Percentiles rank a stretch among this genome's conserved stretches.
These are phyloP conservation scores for Sarcophilus harrisii DNA, from an alignment of 2,797 vertebrate genomes.

Conservation along the genomic window DNA sequence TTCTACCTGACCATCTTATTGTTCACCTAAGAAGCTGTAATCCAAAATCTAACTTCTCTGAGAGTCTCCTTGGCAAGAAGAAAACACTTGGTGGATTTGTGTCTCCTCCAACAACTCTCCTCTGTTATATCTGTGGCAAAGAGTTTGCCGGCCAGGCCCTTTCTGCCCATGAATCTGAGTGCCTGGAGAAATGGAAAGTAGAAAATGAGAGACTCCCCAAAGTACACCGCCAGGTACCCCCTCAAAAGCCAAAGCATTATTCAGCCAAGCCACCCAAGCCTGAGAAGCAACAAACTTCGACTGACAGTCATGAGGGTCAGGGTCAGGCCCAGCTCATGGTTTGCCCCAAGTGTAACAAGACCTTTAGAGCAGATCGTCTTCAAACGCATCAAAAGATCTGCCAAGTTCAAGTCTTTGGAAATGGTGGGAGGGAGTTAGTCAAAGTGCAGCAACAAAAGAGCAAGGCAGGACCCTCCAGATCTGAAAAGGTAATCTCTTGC, in stretches of 20 bases:
- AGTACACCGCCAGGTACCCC: constrained; percentile 66
- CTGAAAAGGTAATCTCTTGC: constrained; percentile 80
- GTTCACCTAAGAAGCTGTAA: constrained; percentile 85
- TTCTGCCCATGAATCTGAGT: constrained; percentile 81
- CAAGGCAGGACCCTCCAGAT: background rate
- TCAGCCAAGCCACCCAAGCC: constrained; percentile 42
- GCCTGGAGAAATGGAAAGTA: constrained; percentile 82
- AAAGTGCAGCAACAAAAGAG: constrained; percentile 44
- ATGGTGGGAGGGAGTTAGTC: background rate
- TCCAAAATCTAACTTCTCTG: constrained; percentile 2
- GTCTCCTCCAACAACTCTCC: constrained; percentile 63
- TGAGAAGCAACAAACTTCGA: constrained; percentile 50
- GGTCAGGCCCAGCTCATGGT: constrained; percentile 33
- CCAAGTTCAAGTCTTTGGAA: constrained; percentile 54
- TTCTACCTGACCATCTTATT: constrained; percentile 81
- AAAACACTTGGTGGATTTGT: constrained; percentile 31
- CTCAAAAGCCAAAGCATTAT: constrained; percentile 57
- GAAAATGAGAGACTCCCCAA: constrained; percentile 79
- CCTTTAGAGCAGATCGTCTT: constrained; percentile 69
- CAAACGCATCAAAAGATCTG: constrained; percentile 76
- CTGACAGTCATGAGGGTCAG: constrained; percentile 49
- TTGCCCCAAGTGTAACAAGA: constrained; percentile 74
- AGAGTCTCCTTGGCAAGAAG: constrained; percentile 13
- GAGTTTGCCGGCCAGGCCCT: constrained; percentile 82
- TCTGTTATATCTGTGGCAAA: constrained; percentile 81